Evolutionary conservation across 1,140 invertebrate genomes (phyloP).

Genomic region (Centruroides vittatus): DNA sequence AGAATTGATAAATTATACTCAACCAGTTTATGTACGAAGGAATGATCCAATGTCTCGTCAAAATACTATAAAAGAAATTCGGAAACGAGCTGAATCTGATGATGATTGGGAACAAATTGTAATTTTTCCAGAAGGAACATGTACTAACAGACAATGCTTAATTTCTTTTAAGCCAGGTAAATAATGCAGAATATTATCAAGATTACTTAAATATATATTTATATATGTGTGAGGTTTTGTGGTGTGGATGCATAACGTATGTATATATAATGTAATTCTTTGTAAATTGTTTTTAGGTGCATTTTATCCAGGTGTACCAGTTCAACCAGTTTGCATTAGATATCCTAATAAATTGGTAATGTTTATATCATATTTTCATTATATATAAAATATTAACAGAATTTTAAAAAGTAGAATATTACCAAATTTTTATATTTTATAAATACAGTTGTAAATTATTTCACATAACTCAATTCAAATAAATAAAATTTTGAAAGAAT

Average conservation of each 20-base stretch:
- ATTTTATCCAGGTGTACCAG: conserved; percentile 76
- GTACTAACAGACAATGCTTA: conserved; percentile 80
- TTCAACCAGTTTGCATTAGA: conserved; percentile 82
- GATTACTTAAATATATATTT: background rate
- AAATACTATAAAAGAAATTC: conserved; percentile 81
- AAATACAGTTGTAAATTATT: too few species aligned
- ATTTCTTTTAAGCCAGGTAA: conserved; percentile 92
- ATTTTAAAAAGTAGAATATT: too few species aligned
- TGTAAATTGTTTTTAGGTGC: conserved; percentile 24
- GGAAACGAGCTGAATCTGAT: conserved; percentile 60
- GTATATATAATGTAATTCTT: background rate
- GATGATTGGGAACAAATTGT: conserved; percentile 88
- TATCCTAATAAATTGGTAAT: conserved; percentile 68
- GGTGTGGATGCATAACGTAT: background rate
- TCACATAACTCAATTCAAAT: too few species aligned
- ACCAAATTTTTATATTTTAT: too few species aligned
- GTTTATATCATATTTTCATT: too few species aligned
- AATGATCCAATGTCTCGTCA: conserved; percentile 83
- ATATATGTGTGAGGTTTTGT: background rate
- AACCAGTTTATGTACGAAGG: conserved; percentile 83
- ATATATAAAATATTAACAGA: too few species aligned
- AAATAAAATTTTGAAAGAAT: too few species aligned
- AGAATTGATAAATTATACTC: conserved; percentile 81
- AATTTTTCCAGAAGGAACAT: conserved; percentile 92
- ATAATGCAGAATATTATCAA: background rate